Conservation (phyloP, 2,113 vertebrate species). For the Desmodus rotundus region DNA sequence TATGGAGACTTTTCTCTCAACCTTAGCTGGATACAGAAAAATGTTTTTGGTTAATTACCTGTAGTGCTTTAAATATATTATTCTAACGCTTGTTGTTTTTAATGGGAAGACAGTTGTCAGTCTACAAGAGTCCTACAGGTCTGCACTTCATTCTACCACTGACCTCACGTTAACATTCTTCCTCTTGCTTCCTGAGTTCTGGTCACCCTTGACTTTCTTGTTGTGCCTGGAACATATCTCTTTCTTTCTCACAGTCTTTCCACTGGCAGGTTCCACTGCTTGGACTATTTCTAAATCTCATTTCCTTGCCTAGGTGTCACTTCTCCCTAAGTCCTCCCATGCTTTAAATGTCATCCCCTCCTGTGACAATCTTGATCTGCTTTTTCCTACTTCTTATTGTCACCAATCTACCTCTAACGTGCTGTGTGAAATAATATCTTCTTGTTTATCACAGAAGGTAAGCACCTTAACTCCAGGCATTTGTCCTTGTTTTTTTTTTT, state of each 20-base stretch:
- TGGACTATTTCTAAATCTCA: neutral
- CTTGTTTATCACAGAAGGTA: neutral
- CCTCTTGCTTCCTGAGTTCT: neutral
- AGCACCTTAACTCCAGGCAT: neutral
- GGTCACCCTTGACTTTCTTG: neutral
- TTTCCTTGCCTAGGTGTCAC: neutral
- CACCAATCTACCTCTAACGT: neutral
- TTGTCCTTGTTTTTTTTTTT: neutral
- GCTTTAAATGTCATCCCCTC: neutral
- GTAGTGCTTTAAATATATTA: neutral
- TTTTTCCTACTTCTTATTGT: neutral
- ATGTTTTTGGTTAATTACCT: neutral
- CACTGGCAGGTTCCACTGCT: neutral
- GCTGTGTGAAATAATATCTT: neutral
- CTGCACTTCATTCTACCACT: neutral
- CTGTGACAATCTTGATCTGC: neutral
- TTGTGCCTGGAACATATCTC: fast-evolving
- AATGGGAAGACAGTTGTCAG: neutral
- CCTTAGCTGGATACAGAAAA: neutral
- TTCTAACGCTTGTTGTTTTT: neutral
- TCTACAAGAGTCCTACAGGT: fast-evolving
- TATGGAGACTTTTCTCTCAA: neutral
- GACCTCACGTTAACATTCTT: fast-evolving
- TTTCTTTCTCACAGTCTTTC: neutral
- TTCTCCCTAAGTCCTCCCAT: neutral